Conservation (phyloP, 1,140 invertebrate genomes). For the Drosophila novamexicana region DNA sequence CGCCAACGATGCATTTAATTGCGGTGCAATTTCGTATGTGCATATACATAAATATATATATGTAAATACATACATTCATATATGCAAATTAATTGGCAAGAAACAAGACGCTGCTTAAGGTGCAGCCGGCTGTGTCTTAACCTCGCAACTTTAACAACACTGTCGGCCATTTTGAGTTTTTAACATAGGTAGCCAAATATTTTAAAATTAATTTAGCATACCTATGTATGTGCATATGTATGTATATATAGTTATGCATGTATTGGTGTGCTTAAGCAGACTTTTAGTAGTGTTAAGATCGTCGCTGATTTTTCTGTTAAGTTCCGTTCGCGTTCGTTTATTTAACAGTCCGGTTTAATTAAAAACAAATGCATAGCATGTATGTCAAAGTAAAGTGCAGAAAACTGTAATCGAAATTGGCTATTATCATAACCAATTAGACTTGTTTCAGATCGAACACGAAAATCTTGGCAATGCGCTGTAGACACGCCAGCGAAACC, state of each 20-base stretch:
- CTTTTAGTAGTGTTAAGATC: too few relatives aligned
- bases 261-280: too few relatives aligned
- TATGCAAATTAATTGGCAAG: conserved; percentile 40
- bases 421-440: not conserved
- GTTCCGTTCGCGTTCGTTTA: too few relatives aligned
- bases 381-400: not conserved
- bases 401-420: not conserved
- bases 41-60: conserved; percentile 15
- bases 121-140: not conserved
- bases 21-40: conserved; percentile 29
- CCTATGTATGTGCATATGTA: too few relatives aligned
- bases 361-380: too few relatives aligned
- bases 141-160: not conserved
- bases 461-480: not conserved
- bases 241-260: too few relatives aligned
- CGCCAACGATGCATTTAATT: conserved; percentile 36
- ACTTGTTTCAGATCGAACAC: not conserved
- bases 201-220: too few relatives aligned
- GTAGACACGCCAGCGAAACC: not conserved
- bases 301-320: too few relatives aligned
- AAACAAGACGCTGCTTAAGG: conserved; percentile 9
- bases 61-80: not conserved
- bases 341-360: too few relatives aligned
- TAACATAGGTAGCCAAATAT: not conserved
- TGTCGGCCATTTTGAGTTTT: conserved; percentile 16